Evolutionary conservation across 2,888 invertebrate species (phyloP), one percentile per base, ranked within the genome.

Genomic region (Panzeria rudis): DNA sequence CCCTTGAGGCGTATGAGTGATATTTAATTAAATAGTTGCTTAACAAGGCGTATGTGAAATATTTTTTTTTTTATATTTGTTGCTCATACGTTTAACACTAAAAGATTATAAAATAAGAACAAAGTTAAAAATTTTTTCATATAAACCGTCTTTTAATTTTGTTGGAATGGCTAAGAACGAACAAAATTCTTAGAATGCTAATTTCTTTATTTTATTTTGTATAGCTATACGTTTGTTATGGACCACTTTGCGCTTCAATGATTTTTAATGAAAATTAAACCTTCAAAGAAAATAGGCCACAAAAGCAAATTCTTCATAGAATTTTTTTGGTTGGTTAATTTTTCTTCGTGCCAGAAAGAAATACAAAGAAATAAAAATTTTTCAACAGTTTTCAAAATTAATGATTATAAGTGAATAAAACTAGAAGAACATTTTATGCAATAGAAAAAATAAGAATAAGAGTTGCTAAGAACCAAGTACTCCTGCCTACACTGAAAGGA

Each of bases 1-100:
- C 8, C 35, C 6, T 8, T 35, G 6, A 8, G 5, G 1, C 5
- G 15, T 15, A 44, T 44, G n/a, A 44, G 15, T 68, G 47, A 47
- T 59, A 9, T 68, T 59, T 50, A 77, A 59, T 77, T 68, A 59
- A 68, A 77, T 77, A 35, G 23, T 59, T 77, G 56, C 32, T 11
- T 15, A 47, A 3, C 59, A 6, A 9, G 68, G 47, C 77, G 69
- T 78, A 69, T 77, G 68, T 0, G 17, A 0, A 38, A 50, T 68
- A 50, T 47, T 25, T 25, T 35, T 3, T 41, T 13, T 41, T 4
- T 15, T 32, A 15, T 7, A 50, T 23, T 15, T 3, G 23, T 59
- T 47, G 13, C 47, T 68, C 23, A 77, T 68, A 68, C 68, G 50
- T n/a, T n/a, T n/a, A n/a, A n/a, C n/a, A n/a, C n/a, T n/a, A n/a